A percentile compares a stretch with the other conserved stretches of the same genome.
phyloP scores from a whole-genome alignment of 1,140 invertebrate genomes.

The Lutraria rhynchaena region DNA sequence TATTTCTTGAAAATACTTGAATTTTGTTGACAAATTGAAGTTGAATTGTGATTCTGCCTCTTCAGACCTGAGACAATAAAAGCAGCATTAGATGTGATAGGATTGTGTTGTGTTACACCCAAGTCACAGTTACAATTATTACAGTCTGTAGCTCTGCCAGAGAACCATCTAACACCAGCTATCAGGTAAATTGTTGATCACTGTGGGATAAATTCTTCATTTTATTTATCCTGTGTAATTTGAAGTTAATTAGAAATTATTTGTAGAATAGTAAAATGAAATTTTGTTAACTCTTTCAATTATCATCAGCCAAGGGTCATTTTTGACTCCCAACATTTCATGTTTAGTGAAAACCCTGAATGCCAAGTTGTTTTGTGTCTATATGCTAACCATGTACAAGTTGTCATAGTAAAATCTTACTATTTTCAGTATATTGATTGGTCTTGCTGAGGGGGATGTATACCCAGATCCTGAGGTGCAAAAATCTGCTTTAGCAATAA shows the following conservation, averaged over 20 bases:
- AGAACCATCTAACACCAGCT: slow-evolving; percentile 70
- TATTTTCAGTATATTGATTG: slow-evolving; percentile 86
- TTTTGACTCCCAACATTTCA: too few species aligned
- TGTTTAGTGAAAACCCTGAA: not conserved
- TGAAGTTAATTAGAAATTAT: not conserved
- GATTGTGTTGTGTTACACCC: slow-evolving; percentile 95
- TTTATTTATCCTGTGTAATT: not conserved
- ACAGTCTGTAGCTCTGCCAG: slow-evolving; percentile 86
- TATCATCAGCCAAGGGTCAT: too few species aligned
- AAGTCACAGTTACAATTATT: slow-evolving; percentile 91
- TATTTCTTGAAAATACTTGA: too few species aligned
- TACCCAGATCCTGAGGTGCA: slow-evolving; percentile 94
- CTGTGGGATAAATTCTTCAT: too few species aligned
- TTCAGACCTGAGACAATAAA: slow-evolving; percentile 93
- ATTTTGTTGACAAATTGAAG: not conserved
- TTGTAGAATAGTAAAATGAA: slow-evolving; percentile 3
- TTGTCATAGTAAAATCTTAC: slow-evolving; percentile 18
- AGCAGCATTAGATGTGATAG: slow-evolving; percentile 93
- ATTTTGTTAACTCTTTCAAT: too few species aligned
- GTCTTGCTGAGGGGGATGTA: slow-evolving; percentile 94
- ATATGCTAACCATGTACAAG: not conserved
- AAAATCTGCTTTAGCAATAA: slow-evolving; percentile 92
- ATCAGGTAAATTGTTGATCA: slow-evolving; percentile 78
- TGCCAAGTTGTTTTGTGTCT: slow-evolving; percentile 8
- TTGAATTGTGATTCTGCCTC: too few species aligned